Conservation (phyloP, 1,140 invertebrate species). For the Delia radicum region DNA sequence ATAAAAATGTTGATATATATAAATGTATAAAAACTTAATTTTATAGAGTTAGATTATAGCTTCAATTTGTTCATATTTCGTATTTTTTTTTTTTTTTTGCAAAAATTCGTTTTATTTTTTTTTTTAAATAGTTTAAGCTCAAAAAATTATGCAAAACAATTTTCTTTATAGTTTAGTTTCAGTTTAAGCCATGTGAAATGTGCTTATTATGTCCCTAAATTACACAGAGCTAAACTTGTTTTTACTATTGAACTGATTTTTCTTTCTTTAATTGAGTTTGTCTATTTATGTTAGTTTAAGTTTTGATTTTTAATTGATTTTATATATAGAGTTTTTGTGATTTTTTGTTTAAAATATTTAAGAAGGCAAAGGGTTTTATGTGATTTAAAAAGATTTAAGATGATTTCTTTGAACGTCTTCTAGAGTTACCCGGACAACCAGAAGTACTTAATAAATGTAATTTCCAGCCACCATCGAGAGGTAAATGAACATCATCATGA, state of each 20-base stretch:
- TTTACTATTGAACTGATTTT: not conserved
- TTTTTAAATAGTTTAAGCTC: not conserved
- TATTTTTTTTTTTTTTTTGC: not conserved
- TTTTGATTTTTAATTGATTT: not conserved
- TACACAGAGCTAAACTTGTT: not conserved
- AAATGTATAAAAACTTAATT: conserved; percentile 20
- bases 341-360: not conserved
- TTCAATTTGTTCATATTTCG: not conserved
- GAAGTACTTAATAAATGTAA: conserved; percentile 48
- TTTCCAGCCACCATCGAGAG: conserved; percentile 58
- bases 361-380: not conserved
- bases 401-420: conserved; percentile 50
- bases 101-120: not conserved
- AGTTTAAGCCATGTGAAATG: not conserved
- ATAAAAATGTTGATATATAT: conserved; percentile 26
- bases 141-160: not conserved
- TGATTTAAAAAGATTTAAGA: not conserved
- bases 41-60: not conserved
- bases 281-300: not conserved
- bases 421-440: conserved; percentile 53
- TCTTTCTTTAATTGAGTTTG: not conserved
- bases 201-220: not conserved
- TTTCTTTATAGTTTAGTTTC: not conserved
- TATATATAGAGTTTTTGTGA: not conserved
- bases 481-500: conserved; percentile 63